Evolutionary conservation across 53 echinoderm and acorn worm species (phyloP).

Genomic region (Arbacia lixula): DNA sequence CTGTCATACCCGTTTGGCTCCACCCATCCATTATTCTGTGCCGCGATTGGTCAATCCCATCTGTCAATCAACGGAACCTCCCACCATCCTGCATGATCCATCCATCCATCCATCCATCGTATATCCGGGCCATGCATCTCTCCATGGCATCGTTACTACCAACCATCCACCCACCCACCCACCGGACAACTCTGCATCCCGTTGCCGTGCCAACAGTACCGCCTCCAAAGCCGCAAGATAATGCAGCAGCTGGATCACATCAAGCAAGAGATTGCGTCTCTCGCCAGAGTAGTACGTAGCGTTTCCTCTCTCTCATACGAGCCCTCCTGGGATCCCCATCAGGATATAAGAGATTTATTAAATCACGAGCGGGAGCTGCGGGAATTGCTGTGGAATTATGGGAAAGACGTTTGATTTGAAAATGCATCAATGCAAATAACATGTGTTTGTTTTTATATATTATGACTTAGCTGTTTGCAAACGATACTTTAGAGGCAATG

Average conservation of each 20-base stretch:
- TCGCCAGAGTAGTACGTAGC: slow-evolving; percentile 58
- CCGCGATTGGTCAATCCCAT: not conserved
- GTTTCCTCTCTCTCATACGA: slow-evolving; percentile 17
- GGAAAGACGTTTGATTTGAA: no score
- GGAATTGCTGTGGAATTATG: no score
- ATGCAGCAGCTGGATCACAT: slow-evolving; percentile 47
- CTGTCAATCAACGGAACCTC: not conserved
- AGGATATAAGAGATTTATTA: slow-evolving; percentile 33
- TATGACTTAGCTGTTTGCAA: no score
- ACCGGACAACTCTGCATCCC: not conserved
- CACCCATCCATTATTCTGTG: not conserved
- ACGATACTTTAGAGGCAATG: no score
- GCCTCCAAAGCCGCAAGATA: slow-evolving; percentile 57
- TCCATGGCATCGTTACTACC: no score
- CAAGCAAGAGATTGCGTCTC: slow-evolving; percentile 47
- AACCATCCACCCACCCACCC: not conserved
- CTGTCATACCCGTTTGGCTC: not conserved
- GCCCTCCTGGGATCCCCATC: slow-evolving; percentile 2
- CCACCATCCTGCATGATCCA: not conserved
- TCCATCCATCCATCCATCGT: not conserved
- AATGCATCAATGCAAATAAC: no score
- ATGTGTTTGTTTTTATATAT: no score
- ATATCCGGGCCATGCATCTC: not conserved
- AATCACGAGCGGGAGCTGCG: slow-evolving; percentile 27
- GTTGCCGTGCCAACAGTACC: slow-evolving; percentile 41